Evolutionary conservation across 2,113 vertebrate species (phyloP).

Genomic region (Chlamydotis undulata): DNA sequence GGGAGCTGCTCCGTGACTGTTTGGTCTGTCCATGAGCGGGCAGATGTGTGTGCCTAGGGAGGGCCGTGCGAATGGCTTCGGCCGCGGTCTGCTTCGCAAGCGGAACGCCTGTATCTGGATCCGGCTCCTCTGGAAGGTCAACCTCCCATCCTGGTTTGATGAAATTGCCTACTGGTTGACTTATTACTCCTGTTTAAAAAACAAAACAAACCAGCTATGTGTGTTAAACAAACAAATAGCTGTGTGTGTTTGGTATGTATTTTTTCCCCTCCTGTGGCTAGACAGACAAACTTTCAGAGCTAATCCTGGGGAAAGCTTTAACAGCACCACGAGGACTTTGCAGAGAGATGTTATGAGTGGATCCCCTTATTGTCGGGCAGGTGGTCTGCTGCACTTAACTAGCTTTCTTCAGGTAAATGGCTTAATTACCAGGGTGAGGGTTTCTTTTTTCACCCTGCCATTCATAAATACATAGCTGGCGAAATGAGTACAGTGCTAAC

Average conservation of each 20-base stretch:
- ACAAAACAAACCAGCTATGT: background rate
- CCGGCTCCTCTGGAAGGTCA: background rate
- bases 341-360: background rate
- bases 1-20: rapidly evolving
- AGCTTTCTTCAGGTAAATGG: background rate
- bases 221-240: background rate
- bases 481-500: background rate
- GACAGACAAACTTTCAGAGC: background rate
- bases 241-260: background rate
- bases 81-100: rapidly evolving
- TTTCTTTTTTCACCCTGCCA: background rate
- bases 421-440: background rate
- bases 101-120: background rate
- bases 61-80: rapidly evolving
- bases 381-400: background rate
- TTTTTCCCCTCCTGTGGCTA: background rate
- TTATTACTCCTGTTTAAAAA: background rate
- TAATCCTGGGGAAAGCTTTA: background rate
- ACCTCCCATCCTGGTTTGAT: background rate
- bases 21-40: rapidly evolving
- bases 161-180: background rate
- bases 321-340: background rate
- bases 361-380: background rate
- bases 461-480: background rate
- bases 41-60: background rate